A percentile compares a stretch with the other conserved stretches of the same genome.
phyloP scores from a whole-genome alignment of 2,888 invertebrate species.

The Oscheius sp. region DNA sequence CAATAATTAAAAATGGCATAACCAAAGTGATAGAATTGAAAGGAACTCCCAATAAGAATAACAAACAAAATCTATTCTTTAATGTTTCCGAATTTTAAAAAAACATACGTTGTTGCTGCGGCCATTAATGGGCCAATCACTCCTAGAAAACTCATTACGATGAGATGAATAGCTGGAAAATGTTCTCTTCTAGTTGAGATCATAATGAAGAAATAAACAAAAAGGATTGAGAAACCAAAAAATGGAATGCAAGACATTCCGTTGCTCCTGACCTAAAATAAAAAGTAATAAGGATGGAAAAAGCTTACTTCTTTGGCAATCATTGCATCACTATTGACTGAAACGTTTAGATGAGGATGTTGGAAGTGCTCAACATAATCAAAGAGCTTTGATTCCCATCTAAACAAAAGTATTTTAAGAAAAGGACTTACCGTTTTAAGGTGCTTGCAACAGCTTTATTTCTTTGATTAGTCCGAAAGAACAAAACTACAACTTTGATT shows the following conservation, averaged over 20 bases:
- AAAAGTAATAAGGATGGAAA: not conserved
- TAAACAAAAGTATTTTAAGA: conserved; percentile 11
- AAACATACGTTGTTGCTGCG: conserved; percentile 36
- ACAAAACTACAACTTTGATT: conserved; percentile 58
- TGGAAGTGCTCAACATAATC: conserved; percentile 48
- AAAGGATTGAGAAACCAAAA: conserved; percentile 49
- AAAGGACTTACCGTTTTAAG: conserved; percentile 13
- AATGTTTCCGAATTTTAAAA: conserved; percentile 6
- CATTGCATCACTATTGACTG: conserved; percentile 55
- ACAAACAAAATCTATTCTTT: conserved; percentile 54
- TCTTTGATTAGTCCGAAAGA: conserved; percentile 59
- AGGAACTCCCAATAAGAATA: conserved; percentile 52
- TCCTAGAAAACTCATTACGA: conserved; percentile 57
- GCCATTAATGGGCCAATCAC: conserved; percentile 60
- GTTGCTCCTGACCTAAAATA: conserved; percentile 52
- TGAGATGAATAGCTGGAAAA: conserved; percentile 44
- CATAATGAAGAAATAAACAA: conserved; percentile 54
- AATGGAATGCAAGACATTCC: conserved; percentile 59
- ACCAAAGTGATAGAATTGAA: conserved; percentile 62
- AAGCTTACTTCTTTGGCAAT: conserved; percentile 54
- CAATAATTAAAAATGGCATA: conserved; percentile 65
- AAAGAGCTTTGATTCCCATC: conserved; percentile 53
- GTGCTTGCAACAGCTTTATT: conserved; percentile 34
- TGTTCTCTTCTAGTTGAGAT: conserved; percentile 50
- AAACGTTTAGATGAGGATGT: conserved; percentile 54